A percentile compares a stretch with the other conserved stretches of the same genome.
Conservation (phyloP, 2,888 invertebrate species). For the Apoderus coryli region DNA sequence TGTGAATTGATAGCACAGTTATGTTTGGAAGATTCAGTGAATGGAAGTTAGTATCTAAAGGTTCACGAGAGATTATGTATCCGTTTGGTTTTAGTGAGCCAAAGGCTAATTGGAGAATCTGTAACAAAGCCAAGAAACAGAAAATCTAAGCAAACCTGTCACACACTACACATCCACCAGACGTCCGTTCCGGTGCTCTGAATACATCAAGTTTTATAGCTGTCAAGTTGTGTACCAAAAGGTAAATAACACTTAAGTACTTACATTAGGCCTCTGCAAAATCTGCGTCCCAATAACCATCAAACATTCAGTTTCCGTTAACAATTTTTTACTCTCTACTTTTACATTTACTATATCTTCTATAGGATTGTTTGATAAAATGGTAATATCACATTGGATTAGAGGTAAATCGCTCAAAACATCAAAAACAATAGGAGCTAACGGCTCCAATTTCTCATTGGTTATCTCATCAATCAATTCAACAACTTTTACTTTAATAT, state of each 20-base stretch:
- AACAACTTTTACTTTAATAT: slow-evolving; percentile 36
- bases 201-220: too few relatives aligned
- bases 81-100: slow-evolving; percentile 36
- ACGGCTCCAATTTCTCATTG: background rate
- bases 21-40: background rate
- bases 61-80: slow-evolving; percentile 46
- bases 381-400: slow-evolving; percentile 49
- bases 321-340: slow-evolving; percentile 45
- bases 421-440: slow-evolving; percentile 34
- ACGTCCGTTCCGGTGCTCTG: too few relatives aligned
- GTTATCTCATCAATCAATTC: slow-evolving; percentile 13
- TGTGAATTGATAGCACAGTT: slow-evolving; percentile 12
- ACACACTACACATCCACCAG: too few relatives aligned
- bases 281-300: slow-evolving; percentile 29
- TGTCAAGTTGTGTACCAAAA: too few relatives aligned
- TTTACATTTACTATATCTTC: slow-evolving; percentile 35
- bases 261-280: slow-evolving; percentile 30
- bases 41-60: slow-evolving; percentile 35
- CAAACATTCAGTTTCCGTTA: slow-evolving; percentile 22
- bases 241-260: too few relatives aligned
- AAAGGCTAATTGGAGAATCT: slow-evolving; percentile 15
- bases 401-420: slow-evolving; percentile 52
- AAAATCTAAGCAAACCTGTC: slow-evolving; percentile 16
- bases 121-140: too few relatives aligned
- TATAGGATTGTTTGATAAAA: slow-evolving; percentile 28